Evolutionary conservation across 64 coral and sea anemone species (phyloP), one percentile per base, ranked within the genome.

Genomic region (Montipora sp.): DNA sequence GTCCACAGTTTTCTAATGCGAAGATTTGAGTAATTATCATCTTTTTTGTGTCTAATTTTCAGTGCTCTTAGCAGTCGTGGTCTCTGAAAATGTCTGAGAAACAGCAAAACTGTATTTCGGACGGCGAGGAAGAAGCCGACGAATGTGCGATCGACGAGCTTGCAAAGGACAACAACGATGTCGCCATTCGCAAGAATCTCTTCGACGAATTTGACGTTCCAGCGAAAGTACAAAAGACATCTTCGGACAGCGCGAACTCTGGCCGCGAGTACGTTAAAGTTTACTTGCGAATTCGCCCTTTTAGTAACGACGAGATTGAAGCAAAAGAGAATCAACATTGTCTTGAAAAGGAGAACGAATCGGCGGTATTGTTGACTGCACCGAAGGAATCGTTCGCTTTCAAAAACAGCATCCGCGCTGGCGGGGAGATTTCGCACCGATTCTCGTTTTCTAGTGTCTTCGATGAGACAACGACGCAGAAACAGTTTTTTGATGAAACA

Each of bases 401-500:
- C 89, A 98, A 98, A 75, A 95, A 98, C 80, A 90, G 92, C 8
- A 83, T 90, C 75, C 91, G 97, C 44, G 90, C 75, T 90, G 94
- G 89, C n/a, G 90, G 91, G 2, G 97, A 98, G 71, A 92, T 93
- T 44, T 91, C 91, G n/a, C 97, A 98, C 76, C 97, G 97, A 45
- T 99, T 96, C 80, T 96, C 97, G 14, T 99, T 99, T 48, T 92
- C 94, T 10, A 95, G 85, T 11, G 94, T 99, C 47, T 99, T 96
- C 51, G 80, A 88, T 45, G 73, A 90, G 4, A 77, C 96, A 61
- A 96, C 97, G 19, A 94, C 91, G 18, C 97, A 99, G 47, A 96
- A 94, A 83, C 13, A 75, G 51, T 99, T 99, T 77, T 99, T 96
- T 77, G 97, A 99, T 61, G 85, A 89, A 16, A 96, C 97, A 2